These are phyloP conservation scores for Solenopsis fugax DNA, from an alignment of 1,140 invertebrate genomes.

Conservation along the genomic window DNA sequence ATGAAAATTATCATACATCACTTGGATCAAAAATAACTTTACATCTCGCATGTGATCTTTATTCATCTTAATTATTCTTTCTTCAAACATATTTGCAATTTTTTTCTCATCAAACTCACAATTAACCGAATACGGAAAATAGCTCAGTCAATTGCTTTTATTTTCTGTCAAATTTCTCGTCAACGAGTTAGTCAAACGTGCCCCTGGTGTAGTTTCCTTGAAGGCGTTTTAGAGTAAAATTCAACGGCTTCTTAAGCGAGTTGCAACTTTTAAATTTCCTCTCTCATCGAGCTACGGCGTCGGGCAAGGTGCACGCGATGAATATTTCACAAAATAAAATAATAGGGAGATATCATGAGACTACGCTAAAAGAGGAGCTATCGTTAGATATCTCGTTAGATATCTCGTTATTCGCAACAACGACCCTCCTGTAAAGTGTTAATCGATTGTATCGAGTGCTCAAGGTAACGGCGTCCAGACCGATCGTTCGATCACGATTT, in stretches of 20 bases:
- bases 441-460: conserved; percentile 37
- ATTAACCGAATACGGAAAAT: neutral
- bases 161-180: conserved; percentile 5
- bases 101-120: neutral
- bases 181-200: conserved; percentile 34
- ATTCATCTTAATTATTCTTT: neutral
- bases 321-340: conserved; percentile 57
- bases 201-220: neutral
- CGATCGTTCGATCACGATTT: conserved; percentile 19
- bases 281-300: neutral
- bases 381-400: conserved; percentile 22
- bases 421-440: neutral
- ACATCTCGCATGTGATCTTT: neutral
- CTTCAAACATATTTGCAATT: neutral
- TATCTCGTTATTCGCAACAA: conserved; percentile 31
- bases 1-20: neutral
- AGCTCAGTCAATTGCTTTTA: neutral
- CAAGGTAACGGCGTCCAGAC: neutral
- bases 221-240: conserved; percentile 31
- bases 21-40: neutral
- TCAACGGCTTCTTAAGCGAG: neutral
- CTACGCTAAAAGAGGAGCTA: conserved; percentile 4
- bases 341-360: conserved; percentile 32
- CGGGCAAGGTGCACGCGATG: conserved; percentile 26
- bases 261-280: conserved; percentile 37